These are phyloP conservation scores for Agrochola lota DNA, from an alignment of 2,888 invertebrate species.

Conservation along the genomic window DNA sequence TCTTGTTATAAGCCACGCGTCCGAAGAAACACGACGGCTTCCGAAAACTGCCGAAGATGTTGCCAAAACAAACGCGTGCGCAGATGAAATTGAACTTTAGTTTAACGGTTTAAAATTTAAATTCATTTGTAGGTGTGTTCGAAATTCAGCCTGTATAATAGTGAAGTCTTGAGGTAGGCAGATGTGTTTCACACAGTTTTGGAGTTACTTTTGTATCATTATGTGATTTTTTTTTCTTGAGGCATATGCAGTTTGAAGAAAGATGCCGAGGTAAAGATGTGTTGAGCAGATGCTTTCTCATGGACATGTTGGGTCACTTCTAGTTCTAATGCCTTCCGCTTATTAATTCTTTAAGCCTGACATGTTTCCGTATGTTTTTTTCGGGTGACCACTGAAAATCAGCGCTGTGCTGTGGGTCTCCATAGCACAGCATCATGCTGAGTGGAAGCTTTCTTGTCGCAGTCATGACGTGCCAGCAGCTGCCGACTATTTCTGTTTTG, in stretches of 20 bases:
- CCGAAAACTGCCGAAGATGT: slow-evolving; percentile 79
- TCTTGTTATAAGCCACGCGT: slow-evolving; percentile 78
- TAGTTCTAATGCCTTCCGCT: slow-evolving; percentile 72
- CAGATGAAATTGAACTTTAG: slow-evolving; percentile 58
- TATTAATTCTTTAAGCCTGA: too few relatives aligned
- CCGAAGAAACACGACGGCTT: slow-evolving; percentile 76
- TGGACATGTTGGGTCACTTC: slow-evolving; percentile 73
- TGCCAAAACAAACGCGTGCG: slow-evolving; percentile 70
- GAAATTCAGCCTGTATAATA: slow-evolving; percentile 54
- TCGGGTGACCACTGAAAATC: too few relatives aligned
- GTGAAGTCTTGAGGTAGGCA: slow-evolving; percentile 76
- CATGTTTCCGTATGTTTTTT: too few relatives aligned
- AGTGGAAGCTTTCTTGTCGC: too few relatives aligned
- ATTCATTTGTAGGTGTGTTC: slow-evolving; percentile 51
- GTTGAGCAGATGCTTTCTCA: slow-evolving; percentile 80
- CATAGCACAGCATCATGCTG: too few relatives aligned
- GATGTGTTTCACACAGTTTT: slow-evolving; percentile 87
- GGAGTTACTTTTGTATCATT: slow-evolving; percentile 86
- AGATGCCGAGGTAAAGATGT: slow-evolving; percentile 83
- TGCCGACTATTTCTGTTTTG: too few relatives aligned
- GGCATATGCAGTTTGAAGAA: slow-evolving; percentile 81
- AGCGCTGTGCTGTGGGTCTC: too few relatives aligned
- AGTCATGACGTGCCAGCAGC: too few relatives aligned
- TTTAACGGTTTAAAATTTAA: slow-evolving; percentile 9
- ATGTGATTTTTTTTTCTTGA: slow-evolving; percentile 84